Conservation (phyloP, 2,113 vertebrate species). For the Odontesthes bonariensis region DNA sequence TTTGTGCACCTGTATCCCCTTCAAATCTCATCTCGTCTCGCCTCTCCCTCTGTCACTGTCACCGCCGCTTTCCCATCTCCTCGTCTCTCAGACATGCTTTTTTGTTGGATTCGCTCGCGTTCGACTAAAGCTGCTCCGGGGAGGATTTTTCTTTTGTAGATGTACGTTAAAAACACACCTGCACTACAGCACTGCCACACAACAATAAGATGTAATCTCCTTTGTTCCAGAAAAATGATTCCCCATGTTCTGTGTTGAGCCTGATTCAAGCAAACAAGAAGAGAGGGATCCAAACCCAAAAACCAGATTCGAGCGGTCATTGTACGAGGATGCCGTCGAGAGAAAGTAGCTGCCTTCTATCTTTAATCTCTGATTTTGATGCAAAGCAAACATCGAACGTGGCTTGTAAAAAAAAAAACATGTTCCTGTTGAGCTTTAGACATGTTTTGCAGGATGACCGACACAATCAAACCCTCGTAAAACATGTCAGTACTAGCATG, state of each 20-base stretch:
- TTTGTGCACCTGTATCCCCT: constrained; percentile 69
- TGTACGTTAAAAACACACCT: constrained; percentile 22
- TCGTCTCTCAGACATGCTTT: constrained; percentile 31
- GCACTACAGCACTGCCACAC: neutral
- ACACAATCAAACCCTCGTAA: too few relatives aligned
- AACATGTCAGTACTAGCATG: too few relatives aligned
- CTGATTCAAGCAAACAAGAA: constrained; percentile 5
- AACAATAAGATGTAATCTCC: constrained; percentile 2
- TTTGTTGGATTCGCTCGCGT: constrained; percentile 29
- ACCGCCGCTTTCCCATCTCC: neutral
- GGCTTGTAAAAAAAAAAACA: too few relatives aligned
- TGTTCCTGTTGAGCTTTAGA: too few relatives aligned
- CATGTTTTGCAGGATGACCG: too few relatives aligned
- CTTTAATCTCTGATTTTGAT: neutral
- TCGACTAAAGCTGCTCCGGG: constrained; percentile 16
- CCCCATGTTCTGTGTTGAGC: neutral
- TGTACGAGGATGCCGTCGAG: neutral
- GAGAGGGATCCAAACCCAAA: neutral
- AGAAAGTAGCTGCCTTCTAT: neutral
- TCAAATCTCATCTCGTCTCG: constrained; percentile 54
- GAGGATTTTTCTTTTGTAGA: neutral
- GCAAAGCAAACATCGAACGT: too few relatives aligned
- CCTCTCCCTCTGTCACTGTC: neutral
- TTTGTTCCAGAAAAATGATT: neutral
- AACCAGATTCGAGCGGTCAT: neutral